Conservation (phyloP, 1,140 invertebrate species). For the Heterodera carotae region DNA sequence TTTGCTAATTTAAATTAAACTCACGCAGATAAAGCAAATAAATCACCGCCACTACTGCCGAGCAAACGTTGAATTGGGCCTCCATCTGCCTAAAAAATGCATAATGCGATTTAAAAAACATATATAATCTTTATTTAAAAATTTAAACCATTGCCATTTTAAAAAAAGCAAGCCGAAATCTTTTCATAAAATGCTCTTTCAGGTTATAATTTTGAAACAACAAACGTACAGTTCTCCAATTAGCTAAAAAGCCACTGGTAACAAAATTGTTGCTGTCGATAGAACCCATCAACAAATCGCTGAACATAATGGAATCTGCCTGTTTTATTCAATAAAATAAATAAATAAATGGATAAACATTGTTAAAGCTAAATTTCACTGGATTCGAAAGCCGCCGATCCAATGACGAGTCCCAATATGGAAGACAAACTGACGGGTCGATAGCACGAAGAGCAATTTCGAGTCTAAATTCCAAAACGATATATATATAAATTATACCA, state of each 20-base stretch:
- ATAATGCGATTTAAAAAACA: background rate
- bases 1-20: no score
- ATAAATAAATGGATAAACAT: background rate
- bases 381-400: constrained; percentile 18
- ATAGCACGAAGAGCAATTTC: constrained; percentile 45
- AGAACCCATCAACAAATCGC: background rate
- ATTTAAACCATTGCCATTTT: no score
- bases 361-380: background rate
- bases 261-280: background rate
- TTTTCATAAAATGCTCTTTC: no score
- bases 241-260: background rate
- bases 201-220: no score
- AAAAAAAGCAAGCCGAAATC: no score
- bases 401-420: constrained; percentile 44
- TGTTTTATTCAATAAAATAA: background rate
- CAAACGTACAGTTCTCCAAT: background rate
- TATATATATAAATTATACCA: constrained; percentile 2
- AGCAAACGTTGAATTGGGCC: background rate
- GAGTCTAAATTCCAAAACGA: constrained; percentile 29
- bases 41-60: background rate
- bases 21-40: background rate
- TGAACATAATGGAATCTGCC: background rate
- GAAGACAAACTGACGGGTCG: constrained; percentile 40
- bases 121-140: background rate
- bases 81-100: background rate